A percentile compares a stretch with the other conserved stretches of the same genome.
Evolutionary conservation across 2,888 invertebrate species (phyloP).

Genomic region (Cristatella mucedo): DNA sequence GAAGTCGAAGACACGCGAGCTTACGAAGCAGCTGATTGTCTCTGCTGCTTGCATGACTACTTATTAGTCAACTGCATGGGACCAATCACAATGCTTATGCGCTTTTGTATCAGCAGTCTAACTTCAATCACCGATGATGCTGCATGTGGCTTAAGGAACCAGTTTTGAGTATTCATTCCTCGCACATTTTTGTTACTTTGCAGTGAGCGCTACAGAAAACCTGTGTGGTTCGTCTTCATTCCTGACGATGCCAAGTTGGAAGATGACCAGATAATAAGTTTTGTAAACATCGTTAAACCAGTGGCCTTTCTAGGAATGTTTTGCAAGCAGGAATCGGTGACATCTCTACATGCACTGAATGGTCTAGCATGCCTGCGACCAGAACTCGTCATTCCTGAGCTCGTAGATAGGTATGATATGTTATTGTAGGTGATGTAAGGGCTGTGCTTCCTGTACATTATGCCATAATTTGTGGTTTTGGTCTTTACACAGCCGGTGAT

Average conservation of each 20-base stretch:
- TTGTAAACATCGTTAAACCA: constrained; percentile 57
- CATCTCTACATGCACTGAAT: constrained; percentile 53
- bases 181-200: constrained; percentile 6
- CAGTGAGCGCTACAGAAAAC: constrained; percentile 29
- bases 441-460: too few relatives aligned
- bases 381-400: constrained; percentile 61
- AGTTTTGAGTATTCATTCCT: background rate
- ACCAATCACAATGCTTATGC: too few relatives aligned
- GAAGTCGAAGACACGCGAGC: too few relatives aligned
- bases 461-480: too few relatives aligned
- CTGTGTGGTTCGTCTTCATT: constrained; percentile 52
- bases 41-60: too few relatives aligned
- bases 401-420: constrained; percentile 55
- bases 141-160: too few relatives aligned
- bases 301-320: constrained; percentile 63
- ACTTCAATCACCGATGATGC: too few relatives aligned
- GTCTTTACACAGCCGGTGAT: too few relatives aligned
- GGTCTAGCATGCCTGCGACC: constrained; percentile 63
- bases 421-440: too few relatives aligned
- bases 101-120: too few relatives aligned
- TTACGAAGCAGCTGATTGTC: too few relatives aligned
- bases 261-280: constrained; percentile 62
- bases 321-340: constrained; percentile 49
- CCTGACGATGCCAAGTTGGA: constrained; percentile 55
- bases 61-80: too few relatives aligned